A percentile compares a stretch with the other conserved stretches of the same genome.
These are phyloP conservation scores for Acrobasis repandana DNA, from an alignment of 2,888 invertebrate genomes.

Conservation along the genomic window DNA sequence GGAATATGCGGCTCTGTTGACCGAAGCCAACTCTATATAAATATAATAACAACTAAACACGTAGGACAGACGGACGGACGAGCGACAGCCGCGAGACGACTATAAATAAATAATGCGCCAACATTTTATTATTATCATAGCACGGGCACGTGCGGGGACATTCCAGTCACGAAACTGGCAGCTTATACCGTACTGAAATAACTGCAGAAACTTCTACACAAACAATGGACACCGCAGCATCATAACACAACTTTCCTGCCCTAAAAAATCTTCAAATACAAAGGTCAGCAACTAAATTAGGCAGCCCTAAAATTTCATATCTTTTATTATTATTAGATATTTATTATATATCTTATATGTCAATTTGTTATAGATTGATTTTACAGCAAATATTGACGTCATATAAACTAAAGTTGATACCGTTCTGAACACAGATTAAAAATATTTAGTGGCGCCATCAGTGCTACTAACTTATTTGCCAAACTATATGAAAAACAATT, in stretches of 20 bases:
- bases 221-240: conserved; percentile 19
- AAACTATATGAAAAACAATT: no score
- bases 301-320: no score
- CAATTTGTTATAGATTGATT: no score
- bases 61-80: conserved; percentile 72
- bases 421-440: no score
- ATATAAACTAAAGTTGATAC: no score
- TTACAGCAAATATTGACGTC: no score
- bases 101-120: conserved; percentile 83
- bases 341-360: no score
- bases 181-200: conserved; percentile 61
- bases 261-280: not conserved
- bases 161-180: conserved; percentile 66
- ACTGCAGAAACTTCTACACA: conserved; percentile 35
- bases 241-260: not conserved
- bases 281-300: no score
- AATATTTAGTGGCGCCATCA: no score
- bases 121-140: conserved; percentile 82
- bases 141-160: conserved; percentile 77
- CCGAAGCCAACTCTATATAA: conserved; percentile 43
- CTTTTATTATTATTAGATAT: no score
- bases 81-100: conserved; percentile 80
- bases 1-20: conserved; percentile 45
- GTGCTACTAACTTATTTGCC: no score
- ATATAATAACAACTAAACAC: conserved; percentile 60